These are phyloP conservation scores for Carcinoscorpius rotundicauda DNA, from an alignment of 1,140 invertebrate species.

Conservation along the genomic window DNA sequence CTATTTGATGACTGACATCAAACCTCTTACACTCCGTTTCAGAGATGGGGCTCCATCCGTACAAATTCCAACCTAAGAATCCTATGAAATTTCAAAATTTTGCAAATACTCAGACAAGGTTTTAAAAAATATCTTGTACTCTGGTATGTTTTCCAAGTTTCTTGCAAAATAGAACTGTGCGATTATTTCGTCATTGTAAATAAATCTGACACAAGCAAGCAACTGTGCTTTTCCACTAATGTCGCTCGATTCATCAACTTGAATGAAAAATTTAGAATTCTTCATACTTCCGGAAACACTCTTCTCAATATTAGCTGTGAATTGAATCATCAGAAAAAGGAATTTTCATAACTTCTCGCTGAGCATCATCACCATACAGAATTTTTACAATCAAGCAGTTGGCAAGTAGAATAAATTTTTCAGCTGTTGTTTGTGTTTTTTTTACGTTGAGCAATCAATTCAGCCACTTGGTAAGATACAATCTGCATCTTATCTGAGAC, in stretches of 20 bases:
- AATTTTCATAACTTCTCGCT: slow-evolving; percentile 5
- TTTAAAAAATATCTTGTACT: neutral
- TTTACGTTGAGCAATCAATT: slow-evolving; percentile 11
- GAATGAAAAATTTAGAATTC: slow-evolving; percentile 15
- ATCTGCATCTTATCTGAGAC: slow-evolving; percentile 1
- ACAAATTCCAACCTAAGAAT: slow-evolving; percentile 4
- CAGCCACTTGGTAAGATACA: slow-evolving; percentile 6
- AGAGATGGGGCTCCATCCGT: slow-evolving; percentile 7
- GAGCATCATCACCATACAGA: slow-evolving; percentile 8
- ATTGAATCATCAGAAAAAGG: slow-evolving; percentile 9
- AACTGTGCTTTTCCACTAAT: slow-evolving; percentile 12
- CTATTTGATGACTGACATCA: neutral
- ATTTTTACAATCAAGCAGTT: slow-evolving; percentile 10
- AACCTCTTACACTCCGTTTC: slow-evolving; percentile 2
- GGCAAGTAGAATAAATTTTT: slow-evolving; percentile 6
- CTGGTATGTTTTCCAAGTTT: too few species aligned
- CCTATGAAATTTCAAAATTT: neutral
- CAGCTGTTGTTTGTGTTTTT: slow-evolving; percentile 11
- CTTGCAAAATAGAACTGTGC: slow-evolving; percentile 14
- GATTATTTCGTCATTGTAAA: slow-evolving; percentile 14
- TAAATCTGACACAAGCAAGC: slow-evolving; percentile 16
- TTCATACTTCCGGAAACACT: slow-evolving; percentile 5
- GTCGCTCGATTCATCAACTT: slow-evolving; percentile 18
- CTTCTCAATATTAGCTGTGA: slow-evolving; percentile 11
- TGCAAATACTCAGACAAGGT: slow-evolving; percentile 2